Conservation (phyloP, 2,888 invertebrate genomes). For the Cheilosia impressa region DNA sequence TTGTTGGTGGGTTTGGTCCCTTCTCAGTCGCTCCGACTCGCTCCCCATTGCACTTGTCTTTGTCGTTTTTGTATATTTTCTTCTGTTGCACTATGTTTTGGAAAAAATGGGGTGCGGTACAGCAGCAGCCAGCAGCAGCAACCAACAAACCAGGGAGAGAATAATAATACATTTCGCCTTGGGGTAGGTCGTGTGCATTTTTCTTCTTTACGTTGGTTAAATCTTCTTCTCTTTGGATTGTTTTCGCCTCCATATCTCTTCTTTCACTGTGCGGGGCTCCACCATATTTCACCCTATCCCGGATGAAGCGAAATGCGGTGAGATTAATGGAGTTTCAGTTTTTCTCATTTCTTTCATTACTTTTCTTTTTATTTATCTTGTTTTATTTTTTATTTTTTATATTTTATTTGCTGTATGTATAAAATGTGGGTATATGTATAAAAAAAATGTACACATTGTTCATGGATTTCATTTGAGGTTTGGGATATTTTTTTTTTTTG, state of each 20-base stretch:
- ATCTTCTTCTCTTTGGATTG: conserved; percentile 45
- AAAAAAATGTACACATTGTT: conserved; percentile 47
- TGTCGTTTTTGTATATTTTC: conserved; percentile 52
- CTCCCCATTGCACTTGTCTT: conserved; percentile 61
- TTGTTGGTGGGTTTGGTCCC: conserved; percentile 11
- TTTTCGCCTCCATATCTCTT: conserved; percentile 44
- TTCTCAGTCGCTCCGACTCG: conserved; percentile 21
- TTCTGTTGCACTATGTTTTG: conserved; percentile 67
- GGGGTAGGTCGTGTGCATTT: conserved; percentile 80
- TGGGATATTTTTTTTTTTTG: conserved; percentile 18
- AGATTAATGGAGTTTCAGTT: conserved; percentile 75
- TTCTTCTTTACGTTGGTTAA: conserved; percentile 72
- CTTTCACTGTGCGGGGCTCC: conserved; percentile 40
- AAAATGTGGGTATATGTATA: neutral
- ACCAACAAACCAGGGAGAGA: conserved; percentile 66
- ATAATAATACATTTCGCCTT: conserved; percentile 81
- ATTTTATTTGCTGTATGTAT: neutral
- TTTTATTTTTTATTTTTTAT: neutral
- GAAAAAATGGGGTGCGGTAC: conserved; percentile 71
- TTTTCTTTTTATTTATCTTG: conserved; percentile 25
- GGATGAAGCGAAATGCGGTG: conserved; percentile 71
- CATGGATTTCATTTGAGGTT: conserved; percentile 59
- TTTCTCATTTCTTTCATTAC: conserved; percentile 55
- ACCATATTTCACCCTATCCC: conserved; percentile 70
- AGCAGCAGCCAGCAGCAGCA: conserved; percentile 49